These are phyloP conservation scores for Campylomormyrus tamandua DNA, from an alignment of 2,113 vertebrate species.

Conservation along the genomic window DNA sequence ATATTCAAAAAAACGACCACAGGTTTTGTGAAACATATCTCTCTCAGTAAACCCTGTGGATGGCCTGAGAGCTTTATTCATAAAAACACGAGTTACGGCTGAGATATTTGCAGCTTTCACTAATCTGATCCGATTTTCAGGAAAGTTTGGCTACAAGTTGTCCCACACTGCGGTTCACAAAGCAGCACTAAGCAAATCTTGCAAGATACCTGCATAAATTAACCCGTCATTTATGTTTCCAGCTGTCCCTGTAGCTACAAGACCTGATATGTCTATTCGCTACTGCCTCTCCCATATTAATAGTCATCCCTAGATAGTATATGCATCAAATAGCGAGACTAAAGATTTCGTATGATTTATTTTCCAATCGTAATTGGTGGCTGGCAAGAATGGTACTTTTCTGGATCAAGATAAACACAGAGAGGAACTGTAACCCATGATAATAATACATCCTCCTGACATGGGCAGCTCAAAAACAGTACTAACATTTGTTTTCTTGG, in stretches of 20 bases:
- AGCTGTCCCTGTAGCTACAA: neutral
- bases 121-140: neutral
- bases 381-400: neutral
- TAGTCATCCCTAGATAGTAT: neutral
- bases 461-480: neutral
- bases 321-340: neutral
- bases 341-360: neutral
- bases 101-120: neutral
- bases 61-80: neutral
- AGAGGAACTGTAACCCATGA: neutral
- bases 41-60: neutral
- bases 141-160: neutral
- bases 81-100: neutral
- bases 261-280: neutral
- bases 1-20: neutral
- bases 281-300: neutral
- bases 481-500: neutral
- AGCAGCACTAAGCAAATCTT: neutral
- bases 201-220: neutral
- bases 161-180: neutral
- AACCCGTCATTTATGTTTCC: neutral
- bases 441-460: neutral
- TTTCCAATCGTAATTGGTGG: neutral
- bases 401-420: neutral
- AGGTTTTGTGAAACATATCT: neutral